Conservation (phyloP, 2,888 invertebrate genomes). For the Tipula helvola region DNA sequence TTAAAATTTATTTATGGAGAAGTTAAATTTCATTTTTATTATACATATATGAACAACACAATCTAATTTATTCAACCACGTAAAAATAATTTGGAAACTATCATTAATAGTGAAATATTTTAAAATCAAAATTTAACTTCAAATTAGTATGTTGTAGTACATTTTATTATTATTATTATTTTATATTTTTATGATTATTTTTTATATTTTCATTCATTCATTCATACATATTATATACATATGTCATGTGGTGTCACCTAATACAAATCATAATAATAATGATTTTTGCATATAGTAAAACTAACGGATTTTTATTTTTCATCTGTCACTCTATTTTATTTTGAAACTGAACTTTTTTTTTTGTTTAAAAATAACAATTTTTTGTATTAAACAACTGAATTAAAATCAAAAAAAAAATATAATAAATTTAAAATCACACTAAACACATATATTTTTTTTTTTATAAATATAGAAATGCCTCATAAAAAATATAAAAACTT, state of each 20-base stretch:
- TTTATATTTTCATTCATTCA: not conserved
- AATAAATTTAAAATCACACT: not conserved
- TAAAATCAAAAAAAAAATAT: not conserved
- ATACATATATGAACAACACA: not conserved
- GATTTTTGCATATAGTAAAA: not conserved
- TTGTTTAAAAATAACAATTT: not conserved
- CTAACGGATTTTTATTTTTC: not conserved
- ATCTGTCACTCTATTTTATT: not conserved
- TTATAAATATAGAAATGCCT: not conserved
- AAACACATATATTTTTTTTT: not conserved
- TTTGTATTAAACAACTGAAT: not conserved
- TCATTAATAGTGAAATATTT: not conserved
- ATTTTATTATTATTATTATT: not conserved
- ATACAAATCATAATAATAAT: not conserved
- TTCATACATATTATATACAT: not conserved
- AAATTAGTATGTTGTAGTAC: not conserved
- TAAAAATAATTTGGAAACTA: not conserved
- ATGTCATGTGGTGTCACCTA: not conserved
- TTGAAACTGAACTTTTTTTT: not conserved
- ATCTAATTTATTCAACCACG: not conserved
- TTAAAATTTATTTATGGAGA: not conserved
- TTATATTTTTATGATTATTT: not conserved
- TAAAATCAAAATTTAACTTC: not conserved
- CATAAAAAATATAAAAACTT: not conserved
- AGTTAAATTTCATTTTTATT: not conserved